Base-by-base conservation (phyloP, 1,140 invertebrate genomes). In the Halesus radiatus region DNA sequence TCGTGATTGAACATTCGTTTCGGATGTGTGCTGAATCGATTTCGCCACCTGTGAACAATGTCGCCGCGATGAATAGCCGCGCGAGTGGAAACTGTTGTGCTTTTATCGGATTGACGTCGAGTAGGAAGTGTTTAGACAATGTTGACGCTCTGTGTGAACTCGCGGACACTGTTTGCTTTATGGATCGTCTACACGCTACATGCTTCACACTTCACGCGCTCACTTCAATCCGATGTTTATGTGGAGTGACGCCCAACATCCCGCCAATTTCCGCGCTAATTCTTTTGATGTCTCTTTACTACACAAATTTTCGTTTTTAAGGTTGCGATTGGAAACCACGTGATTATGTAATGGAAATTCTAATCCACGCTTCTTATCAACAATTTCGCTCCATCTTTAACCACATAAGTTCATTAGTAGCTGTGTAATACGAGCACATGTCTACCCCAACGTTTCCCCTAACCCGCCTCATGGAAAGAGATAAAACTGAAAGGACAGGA, bases 351-450 rank as follows among this genome's bases (percentile, higher is more conserved):
- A 45, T 8, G 37, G 10, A 45, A 45, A 45, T 60, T 60, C 56
- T 8, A 22, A 60, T 75, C 72, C 3, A 56, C 15, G 16, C 50
- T 58, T 16, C n/a, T 75, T 75, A 75, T 56, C 23, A 75, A 20
- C 50, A 54, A 75, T 75, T 75, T 75, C 13, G 29, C 53, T 53
- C 52, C 15, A 10, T 13, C 3, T 75, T 75, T 56, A 75, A 75
- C 3, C 72, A 75, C 23, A 15, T 58, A 26, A 75, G 50, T 75
- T 56, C 72, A 75, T 75, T 75, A 75, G 53, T 45, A 13, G 50
- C 68, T 29, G 0, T 23, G 32, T 50, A 72, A 72, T 50, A 52
- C 52, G 1, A 23, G 23, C 18, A 32, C 37, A 53, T 18, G 8
- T 60, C 23, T 60, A 23, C 56, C 23, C 56, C 23, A 20, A 23